These are phyloP conservation scores for Chrysemys picta DNA, from an alignment of 2,113 vertebrate species.

Conservation along the genomic window DNA sequence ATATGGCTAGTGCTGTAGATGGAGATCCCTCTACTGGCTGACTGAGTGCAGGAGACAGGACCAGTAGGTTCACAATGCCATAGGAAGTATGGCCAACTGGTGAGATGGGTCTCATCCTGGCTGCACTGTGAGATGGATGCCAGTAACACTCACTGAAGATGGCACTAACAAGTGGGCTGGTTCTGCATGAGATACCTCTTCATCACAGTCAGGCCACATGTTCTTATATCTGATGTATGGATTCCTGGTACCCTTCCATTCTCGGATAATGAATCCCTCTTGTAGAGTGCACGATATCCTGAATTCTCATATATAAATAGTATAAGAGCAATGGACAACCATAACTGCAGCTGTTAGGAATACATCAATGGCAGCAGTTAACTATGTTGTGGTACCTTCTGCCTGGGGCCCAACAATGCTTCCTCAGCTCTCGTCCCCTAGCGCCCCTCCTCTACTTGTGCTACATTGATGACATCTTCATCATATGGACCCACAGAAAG, in stretches of 20 bases:
- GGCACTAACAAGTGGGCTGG: background rate
- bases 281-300: background rate
- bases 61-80: background rate
- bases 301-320: background rate
- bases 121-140: background rate
- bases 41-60: background rate
- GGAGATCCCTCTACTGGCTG: background rate
- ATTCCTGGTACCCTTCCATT: background rate
- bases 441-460: too few species aligned
- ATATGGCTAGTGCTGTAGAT: background rate
- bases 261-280: background rate
- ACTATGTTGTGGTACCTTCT: fast-evolving
- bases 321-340: background rate
- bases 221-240: fast-evolving
- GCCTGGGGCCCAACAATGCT: background rate
- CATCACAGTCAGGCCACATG: background rate
- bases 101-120: background rate
- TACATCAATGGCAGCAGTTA: background rate
- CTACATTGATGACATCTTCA: too few species aligned
- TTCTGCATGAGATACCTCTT: background rate
- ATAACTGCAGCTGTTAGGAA: background rate
- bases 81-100: background rate
- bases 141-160: background rate
- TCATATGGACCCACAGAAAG: too few species aligned
- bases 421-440: too few species aligned